Evolutionary conservation across 2,797 vertebrate genomes (phyloP).

Genomic region (Cossypha polioptera): DNA sequence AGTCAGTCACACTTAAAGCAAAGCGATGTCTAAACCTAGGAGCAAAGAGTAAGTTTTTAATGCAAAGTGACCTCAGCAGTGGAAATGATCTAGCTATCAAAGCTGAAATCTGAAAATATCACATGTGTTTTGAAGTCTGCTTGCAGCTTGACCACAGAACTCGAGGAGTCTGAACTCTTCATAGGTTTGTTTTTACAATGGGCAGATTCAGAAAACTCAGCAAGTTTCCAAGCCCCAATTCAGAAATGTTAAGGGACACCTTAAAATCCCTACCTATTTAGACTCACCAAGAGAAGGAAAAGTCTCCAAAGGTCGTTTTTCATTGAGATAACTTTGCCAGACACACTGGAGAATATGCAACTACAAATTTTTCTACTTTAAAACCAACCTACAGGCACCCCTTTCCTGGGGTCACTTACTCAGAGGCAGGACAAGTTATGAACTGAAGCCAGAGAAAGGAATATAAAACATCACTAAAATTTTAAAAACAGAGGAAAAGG

Average conservation of each 20-base stretch:
- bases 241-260: constrained; percentile 52
- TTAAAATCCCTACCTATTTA: constrained; percentile 28
- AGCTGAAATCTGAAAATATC: constrained; percentile 45
- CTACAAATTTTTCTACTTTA: constrained; percentile 14
- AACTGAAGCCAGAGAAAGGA: constrained; percentile 48
- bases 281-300: constrained; percentile 9
- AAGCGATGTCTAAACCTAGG: constrained; percentile 48
- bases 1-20: constrained; percentile 6
- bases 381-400: background rate
- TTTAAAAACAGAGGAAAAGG: constrained; percentile 5
- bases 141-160: constrained; percentile 58
- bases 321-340: background rate
- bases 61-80: constrained; percentile 34
- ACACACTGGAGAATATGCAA: background rate
- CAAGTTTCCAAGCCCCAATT: constrained; percentile 28
- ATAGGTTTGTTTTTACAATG: background rate
- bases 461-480: constrained; percentile 12
- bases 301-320: constrained; percentile 8
- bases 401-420: background rate
- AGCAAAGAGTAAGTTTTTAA: constrained; percentile 18
- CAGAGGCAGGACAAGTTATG: constrained; percentile 21
- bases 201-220: constrained; percentile 39
- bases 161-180: constrained; percentile 6
- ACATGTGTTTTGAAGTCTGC: constrained; percentile 53
- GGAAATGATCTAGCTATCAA: constrained; percentile 8